Evolutionary conservation across 2,888 invertebrate species (phyloP).

Genomic region (Platyscelio sp.): DNA sequence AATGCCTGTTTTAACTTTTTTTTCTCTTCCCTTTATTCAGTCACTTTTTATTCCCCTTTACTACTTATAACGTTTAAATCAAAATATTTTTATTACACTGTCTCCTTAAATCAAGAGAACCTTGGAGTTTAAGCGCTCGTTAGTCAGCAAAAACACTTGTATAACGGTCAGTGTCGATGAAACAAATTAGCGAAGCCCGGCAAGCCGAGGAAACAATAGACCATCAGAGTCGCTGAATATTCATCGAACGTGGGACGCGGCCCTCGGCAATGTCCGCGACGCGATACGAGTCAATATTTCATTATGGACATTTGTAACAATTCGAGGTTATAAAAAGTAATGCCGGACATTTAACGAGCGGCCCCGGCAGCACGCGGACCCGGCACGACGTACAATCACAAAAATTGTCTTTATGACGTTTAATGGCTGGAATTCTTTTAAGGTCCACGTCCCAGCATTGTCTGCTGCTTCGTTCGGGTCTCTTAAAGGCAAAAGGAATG

Average conservation of each 20-base stretch:
- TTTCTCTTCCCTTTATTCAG: neutral
- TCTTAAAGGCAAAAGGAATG: slow-evolving; percentile 82
- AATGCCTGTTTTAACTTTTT: neutral
- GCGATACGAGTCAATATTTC: slow-evolving; percentile 78
- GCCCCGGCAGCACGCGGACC: slow-evolving; percentile 59
- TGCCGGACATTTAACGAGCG: slow-evolving; percentile 69
- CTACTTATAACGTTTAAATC: slow-evolving; percentile 13
- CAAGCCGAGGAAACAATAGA: slow-evolving; percentile 51
- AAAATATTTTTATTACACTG: slow-evolving; percentile 31
- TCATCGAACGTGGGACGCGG: slow-evolving; percentile 52
- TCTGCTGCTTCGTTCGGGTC: slow-evolving; percentile 77
- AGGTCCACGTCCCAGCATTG: slow-evolving; percentile 70
- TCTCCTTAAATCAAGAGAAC: slow-evolving; percentile 38
- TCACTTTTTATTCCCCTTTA: neutral
- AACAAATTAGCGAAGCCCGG: slow-evolving; percentile 48
- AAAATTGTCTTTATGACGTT: slow-evolving; percentile 84
- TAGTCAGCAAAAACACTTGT: slow-evolving; percentile 58
- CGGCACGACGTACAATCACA: slow-evolving; percentile 79
- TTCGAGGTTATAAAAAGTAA: slow-evolving; percentile 78
- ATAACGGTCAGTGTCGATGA: slow-evolving; percentile 57
- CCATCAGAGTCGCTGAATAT: slow-evolving; percentile 54
- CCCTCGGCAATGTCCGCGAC: slow-evolving; percentile 43
- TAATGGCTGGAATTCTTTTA: slow-evolving; percentile 83
- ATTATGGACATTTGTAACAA: slow-evolving; percentile 78
- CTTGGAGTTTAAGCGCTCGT: slow-evolving; percentile 31